Evolutionary conservation across 23 tunicate genomes (phyloP), one percentile per base, ranked within the genome.

Genomic region (Phallusia fumigata): DNA sequence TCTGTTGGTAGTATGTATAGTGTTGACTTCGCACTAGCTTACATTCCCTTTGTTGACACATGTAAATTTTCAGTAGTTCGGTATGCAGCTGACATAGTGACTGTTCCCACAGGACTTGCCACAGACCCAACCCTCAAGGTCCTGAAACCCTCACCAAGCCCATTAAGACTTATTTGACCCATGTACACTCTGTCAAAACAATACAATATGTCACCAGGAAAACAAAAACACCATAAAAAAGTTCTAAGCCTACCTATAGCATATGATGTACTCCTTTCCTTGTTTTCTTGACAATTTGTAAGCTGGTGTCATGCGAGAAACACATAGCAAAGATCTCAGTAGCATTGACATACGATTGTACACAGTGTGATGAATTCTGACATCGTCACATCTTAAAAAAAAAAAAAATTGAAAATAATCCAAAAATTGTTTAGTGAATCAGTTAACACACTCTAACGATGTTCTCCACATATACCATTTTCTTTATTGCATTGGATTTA

Each of bases 261-360:
- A 92, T 0, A 87, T 84, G 18, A 92, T 88, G 76, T 76, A 92
- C 53, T 88, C 98, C 0, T 35, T 64, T 0, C 90, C 93, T 77
- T 93, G 98, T 35, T 77, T 93, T 76, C 90, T 36, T 76, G 98
- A 88, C 35, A 93, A 65, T 88, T 93, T 93, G 34, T 88, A 93
- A 15, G 93, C 98, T 18, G 98, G 98, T 64, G 93, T 93, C 24
- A 86, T 53, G 8, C 98, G 84, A n/a, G 98, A 79, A 50, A 93
- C 82, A 74, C 98, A 93, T 53, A 93, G 76, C 10, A 93, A 76
- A 65, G 98, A 93, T 78, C 85, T 93, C 52, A 93, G 34, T 24
- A 93, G 53, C 34, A 84, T 28, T 16, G 93, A 80, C 84, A 92
- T 92, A 30, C 85, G 88, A 49, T 84, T 80, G 80, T 86, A 87